A percentile compares a stretch with the other conserved stretches of the same genome.
phyloP scores from a whole-genome alignment of 1,140 invertebrate species.

The Homalodisca vitripennis region DNA sequence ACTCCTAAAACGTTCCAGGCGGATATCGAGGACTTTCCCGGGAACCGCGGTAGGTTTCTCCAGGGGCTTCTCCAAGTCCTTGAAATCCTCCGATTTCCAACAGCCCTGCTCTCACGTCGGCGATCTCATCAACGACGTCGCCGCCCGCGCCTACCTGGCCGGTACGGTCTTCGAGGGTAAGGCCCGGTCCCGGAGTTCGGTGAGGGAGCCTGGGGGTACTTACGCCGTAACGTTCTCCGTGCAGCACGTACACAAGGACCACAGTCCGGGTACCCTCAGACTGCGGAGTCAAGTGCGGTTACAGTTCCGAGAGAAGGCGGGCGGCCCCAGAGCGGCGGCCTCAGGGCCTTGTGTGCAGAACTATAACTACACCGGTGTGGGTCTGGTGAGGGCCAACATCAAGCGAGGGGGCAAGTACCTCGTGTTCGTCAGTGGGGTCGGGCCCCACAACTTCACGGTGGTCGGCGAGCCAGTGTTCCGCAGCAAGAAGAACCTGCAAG shows the following conservation, averaged over 20 bases:
- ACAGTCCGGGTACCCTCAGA: constrained; percentile 52
- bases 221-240: constrained; percentile 67
- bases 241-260: constrained; percentile 59
- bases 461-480: constrained; percentile 57
- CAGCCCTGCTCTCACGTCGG: constrained; percentile 40
- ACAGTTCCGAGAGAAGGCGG: constrained; percentile 52
- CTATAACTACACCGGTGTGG: constrained; percentile 36
- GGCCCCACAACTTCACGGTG: constrained; percentile 63
- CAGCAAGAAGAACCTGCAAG: constrained; percentile 43
- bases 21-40: constrained; percentile 18
- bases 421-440: constrained; percentile 63
- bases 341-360: constrained; percentile 42
- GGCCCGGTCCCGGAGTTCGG: constrained; percentile 59
- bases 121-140: constrained; percentile 51
- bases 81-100: constrained; percentile 22
- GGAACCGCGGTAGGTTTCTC: constrained; percentile 14
- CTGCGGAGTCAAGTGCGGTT: constrained; percentile 54
- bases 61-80: constrained; percentile 19
- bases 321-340: constrained; percentile 40
- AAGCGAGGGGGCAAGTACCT: constrained; percentile 62
- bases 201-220: constrained; percentile 53
- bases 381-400: constrained; percentile 53
- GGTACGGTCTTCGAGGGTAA: constrained; percentile 64
- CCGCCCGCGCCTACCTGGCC: constrained; percentile 59
- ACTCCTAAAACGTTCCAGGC: constrained; percentile 25